phyloP scores from a whole-genome alignment of 2,797 vertebrate species.

The Intellagama lesueurii region DNA sequence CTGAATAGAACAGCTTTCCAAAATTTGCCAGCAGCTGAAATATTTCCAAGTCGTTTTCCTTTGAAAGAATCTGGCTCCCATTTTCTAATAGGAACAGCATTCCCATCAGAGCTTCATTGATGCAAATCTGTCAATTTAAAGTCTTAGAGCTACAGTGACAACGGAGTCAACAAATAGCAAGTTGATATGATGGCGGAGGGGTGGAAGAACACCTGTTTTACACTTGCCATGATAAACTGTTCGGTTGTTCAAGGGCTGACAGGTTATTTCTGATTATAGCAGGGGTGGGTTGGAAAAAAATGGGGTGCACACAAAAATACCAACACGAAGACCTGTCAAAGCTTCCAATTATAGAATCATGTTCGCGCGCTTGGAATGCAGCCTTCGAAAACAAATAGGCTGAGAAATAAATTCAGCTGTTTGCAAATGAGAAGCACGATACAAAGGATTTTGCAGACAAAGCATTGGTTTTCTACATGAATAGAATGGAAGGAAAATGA shows the following conservation, averaged over 20 bases:
- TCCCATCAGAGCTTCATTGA: constrained; percentile 24
- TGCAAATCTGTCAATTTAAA: constrained; percentile 50
- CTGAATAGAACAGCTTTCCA: constrained; percentile 15
- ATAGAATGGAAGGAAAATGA: neutral
- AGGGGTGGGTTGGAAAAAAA: neutral
- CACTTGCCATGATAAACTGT: neutral
- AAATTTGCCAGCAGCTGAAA: constrained; percentile 39
- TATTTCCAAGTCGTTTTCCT: constrained; percentile 14
- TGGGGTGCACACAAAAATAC: neutral
- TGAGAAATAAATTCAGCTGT: constrained; percentile 30
- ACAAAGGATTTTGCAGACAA: neutral
- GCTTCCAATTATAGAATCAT: constrained; percentile 28
- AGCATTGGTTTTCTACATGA: neutral
- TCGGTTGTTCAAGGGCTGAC: constrained; percentile 26
- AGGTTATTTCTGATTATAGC: constrained; percentile 26
- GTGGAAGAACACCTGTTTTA: constrained; percentile 38
- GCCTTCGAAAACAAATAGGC: constrained; percentile 25
- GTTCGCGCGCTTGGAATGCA: constrained; percentile 6
- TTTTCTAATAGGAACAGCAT: constrained; percentile 30
- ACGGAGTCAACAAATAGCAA: constrained; percentile 32
- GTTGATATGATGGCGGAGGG: constrained; percentile 14
- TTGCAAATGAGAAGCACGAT: neutral
- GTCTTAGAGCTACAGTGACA: constrained; percentile 19
- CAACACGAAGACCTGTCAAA: constrained; percentile 27
- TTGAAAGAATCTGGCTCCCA: constrained; percentile 27